Conservation (phyloP, 2,888 invertebrate species). For the Parasteatoda lunata region DNA sequence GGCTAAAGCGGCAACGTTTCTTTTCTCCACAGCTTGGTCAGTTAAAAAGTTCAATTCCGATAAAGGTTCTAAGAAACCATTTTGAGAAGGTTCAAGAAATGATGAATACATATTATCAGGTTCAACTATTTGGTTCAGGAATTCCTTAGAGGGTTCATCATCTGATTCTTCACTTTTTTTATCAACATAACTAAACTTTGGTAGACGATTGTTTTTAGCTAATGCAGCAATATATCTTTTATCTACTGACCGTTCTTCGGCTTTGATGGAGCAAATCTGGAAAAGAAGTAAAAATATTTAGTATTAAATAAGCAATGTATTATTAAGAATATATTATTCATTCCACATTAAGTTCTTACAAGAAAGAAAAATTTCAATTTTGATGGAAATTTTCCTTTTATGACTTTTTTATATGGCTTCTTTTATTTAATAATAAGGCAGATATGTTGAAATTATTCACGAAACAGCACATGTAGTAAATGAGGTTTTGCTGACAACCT, state of each 20-base stretch:
- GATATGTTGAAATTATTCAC: too few relatives aligned
- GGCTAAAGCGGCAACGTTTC: slow-evolving; percentile 55
- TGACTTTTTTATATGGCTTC: too few relatives aligned
- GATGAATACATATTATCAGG: slow-evolving; percentile 35
- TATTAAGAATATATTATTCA: too few relatives aligned
- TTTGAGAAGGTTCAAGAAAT: slow-evolving; percentile 32
- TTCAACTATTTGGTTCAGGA: slow-evolving; percentile 4
- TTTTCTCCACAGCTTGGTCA: slow-evolving; percentile 18
- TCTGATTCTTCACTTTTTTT: slow-evolving; percentile 48
- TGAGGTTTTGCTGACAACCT: too few relatives aligned
- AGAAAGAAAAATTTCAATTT: too few relatives aligned
- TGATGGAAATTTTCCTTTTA: too few relatives aligned
- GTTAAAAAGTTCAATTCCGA: background rate
- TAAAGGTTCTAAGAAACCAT: slow-evolving; percentile 4
- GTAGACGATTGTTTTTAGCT: slow-evolving; percentile 51
- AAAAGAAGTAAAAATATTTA: background rate
- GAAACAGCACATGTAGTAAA: too few relatives aligned
- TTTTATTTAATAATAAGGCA: too few relatives aligned
- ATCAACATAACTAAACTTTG: slow-evolving; percentile 31
- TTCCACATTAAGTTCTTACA: too few relatives aligned
- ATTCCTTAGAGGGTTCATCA: slow-evolving; percentile 17
- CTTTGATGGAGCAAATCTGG: slow-evolving; percentile 23
- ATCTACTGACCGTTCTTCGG: slow-evolving; percentile 14
- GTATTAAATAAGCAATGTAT: too few relatives aligned
- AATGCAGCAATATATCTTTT: slow-evolving; percentile 58